phyloP scores from a whole-genome alignment of 2,797 vertebrate genomes.

The Spheniscus humboldti region DNA sequence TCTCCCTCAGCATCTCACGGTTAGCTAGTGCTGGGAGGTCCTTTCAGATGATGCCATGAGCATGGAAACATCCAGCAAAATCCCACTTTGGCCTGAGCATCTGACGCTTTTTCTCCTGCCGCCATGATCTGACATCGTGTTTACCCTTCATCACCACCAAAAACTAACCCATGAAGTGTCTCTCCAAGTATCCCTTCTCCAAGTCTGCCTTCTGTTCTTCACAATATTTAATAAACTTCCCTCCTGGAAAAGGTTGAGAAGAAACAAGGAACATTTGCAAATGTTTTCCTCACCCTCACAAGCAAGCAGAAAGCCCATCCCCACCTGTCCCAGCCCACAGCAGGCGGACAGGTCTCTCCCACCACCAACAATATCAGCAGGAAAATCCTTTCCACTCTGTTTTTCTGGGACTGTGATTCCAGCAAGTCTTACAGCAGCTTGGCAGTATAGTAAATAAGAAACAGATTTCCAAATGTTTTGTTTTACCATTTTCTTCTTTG shows the following conservation, averaged over 20 bases:
- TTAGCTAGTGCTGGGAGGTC: background rate
- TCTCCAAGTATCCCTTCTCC: background rate
- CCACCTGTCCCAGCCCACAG: background rate
- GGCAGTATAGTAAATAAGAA: slow-evolving; percentile 47
- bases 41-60: background rate
- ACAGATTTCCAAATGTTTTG: slow-evolving; percentile 32
- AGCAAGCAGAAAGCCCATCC: background rate
- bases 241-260: background rate
- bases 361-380: background rate
- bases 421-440: background rate
- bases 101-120: background rate
- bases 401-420: background rate
- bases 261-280: background rate
- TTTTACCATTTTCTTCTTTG: background rate
- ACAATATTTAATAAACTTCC: background rate
- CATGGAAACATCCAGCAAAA: background rate
- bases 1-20: fast-evolving
- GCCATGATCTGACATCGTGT: fast-evolving
- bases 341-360: background rate
- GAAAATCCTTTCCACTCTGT: background rate
- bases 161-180: background rate
- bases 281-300: background rate
- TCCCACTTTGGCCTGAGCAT: background rate
- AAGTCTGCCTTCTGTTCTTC: background rate
- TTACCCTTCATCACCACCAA: background rate